Base-by-base conservation (phyloP, 2,888 invertebrate species). In the Lasioglossum morio region DNA sequence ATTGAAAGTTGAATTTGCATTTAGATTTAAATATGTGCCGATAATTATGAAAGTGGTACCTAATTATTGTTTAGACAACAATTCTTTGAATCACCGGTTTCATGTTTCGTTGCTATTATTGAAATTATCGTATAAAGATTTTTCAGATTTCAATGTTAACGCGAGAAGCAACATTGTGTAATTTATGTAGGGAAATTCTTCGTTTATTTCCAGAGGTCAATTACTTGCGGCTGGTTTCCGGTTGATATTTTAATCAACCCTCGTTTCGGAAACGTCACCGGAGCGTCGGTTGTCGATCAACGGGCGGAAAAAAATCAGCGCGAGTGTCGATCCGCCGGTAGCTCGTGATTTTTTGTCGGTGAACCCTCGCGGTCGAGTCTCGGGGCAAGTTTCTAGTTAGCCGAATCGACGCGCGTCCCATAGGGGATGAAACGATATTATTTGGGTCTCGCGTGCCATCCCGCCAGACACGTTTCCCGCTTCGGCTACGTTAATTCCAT, bases 351-450 rank as follows among this genome's bases (percentile, higher is more conserved):
- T 88, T 90, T 90, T 87, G 83, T 85, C 79, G 86, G 86, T 84
- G 87, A 85, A 87, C 83, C 85, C 81, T 82, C 86, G 90, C 79
- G 90, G 90, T 89, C 74, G 81, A 77, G 74, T 66, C 84, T 19
- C 60, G 69, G 88, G 79, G 80, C 73, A 82, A 84, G 88, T 91
- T 90, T 92, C 90, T 91, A 91, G 91, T 92, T 92, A 88, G 89
- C 77, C 88, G 89, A 87, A 89, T 86, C 86, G 90, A 87, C 87
- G 84, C 79, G 86, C 79, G 75, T 82, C 81, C 87, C 84, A 80
- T 82, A 86, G 88, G 89, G 89, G 87, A 84, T 80, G 87, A 86
- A 91, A 91, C 88, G 89, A 89, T 92, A 91, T 90, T 89, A 92
- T 92, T 89, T 83, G 81, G 78, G 82, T 66, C 70, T 87, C 84